Conservation (phyloP, 1,140 invertebrate genomes). For the Anadara kagoshimensis region DNA sequence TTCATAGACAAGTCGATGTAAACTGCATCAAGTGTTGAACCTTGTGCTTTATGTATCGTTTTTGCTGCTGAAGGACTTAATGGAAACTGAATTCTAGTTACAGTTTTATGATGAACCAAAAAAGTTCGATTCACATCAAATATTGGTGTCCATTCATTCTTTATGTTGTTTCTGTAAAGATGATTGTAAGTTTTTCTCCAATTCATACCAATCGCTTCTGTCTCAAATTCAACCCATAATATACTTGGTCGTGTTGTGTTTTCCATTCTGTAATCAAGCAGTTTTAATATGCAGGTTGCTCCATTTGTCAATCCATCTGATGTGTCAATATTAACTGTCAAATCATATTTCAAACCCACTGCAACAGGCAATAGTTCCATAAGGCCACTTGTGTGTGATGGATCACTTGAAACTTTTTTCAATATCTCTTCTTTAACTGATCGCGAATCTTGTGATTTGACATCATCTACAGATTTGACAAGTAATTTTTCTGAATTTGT, state of each 20-base stretch:
- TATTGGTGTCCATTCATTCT: conserved; percentile 38
- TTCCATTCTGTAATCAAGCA: conserved; percentile 29
- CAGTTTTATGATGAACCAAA: conserved; percentile 9
- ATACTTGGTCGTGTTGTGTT: conserved; percentile 33
- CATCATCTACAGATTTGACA: too few species aligned
- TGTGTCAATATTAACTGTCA: conserved; percentile 37
- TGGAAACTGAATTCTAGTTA: conserved; percentile 18
- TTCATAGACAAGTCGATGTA: too few species aligned
- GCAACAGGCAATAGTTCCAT: conserved; percentile 3
- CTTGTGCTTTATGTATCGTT: conserved; percentile 13
- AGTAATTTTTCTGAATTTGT: too few species aligned
- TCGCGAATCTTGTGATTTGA: too few species aligned
- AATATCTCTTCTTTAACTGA: not conserved
- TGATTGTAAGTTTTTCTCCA: conserved; percentile 39
- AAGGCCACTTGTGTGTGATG: too few species aligned
- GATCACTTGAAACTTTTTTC: not conserved
- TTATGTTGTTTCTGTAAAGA: conserved; percentile 26
- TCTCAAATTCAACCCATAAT: conserved; percentile 42
- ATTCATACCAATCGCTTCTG: conserved; percentile 21
- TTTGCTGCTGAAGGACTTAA: conserved; percentile 5
- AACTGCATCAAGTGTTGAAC: conserved; percentile 3
- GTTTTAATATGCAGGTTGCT: conserved; percentile 35
- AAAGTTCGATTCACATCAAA: conserved; percentile 39
- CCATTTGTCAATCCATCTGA: conserved; percentile 48
- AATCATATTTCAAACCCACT: conserved; percentile 28